Evolutionary conservation across 2,888 invertebrate genomes (phyloP).

Genomic region (Mythimna loreyi): DNA sequence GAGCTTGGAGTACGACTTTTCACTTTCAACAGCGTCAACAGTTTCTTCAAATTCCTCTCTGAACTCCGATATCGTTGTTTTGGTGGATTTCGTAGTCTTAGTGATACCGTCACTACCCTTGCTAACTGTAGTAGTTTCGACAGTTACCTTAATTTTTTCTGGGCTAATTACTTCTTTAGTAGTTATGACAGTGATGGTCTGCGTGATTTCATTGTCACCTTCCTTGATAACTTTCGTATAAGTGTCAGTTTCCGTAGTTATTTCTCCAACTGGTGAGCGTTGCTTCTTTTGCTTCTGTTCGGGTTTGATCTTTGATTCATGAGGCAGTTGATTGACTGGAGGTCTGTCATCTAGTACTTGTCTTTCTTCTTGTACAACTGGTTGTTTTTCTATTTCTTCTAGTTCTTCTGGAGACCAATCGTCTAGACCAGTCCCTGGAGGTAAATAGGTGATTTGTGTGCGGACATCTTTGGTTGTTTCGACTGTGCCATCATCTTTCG

Average conservation of each 20-base stretch:
- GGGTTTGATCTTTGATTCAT: conserved; percentile 70
- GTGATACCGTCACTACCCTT: conserved; percentile 86
- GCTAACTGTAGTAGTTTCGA: conserved; percentile 88
- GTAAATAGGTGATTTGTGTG: conserved; percentile 88
- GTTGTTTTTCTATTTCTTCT: conserved; percentile 82
- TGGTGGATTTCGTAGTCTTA: conserved; percentile 88
- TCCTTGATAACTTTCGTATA: conserved; percentile 85
- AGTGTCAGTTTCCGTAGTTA: conserved; percentile 86
- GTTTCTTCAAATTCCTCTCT: conserved; percentile 88
- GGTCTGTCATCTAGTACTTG: conserved; percentile 71
- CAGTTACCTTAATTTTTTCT: conserved; percentile 86
- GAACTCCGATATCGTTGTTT: conserved; percentile 88
- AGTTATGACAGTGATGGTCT: conserved; percentile 88
- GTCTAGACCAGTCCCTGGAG: conserved; percentile 84
- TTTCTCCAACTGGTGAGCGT: conserved; percentile 86
- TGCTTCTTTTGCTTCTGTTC: conserved; percentile 80
- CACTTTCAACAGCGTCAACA: conserved; percentile 85
- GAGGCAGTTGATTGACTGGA: conserved; percentile 69
- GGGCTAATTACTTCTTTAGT: conserved; percentile 88
- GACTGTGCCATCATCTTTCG: conserved; percentile 81
- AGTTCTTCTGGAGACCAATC: conserved; percentile 87
- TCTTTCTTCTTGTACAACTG: conserved; percentile 72
- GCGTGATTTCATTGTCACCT: conserved; percentile 85
- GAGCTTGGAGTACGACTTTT: conserved; percentile 87
- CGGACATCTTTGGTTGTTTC: conserved; percentile 88